phyloP scores from a whole-genome alignment of 2,797 vertebrate species.

The Xyrichtys novacula region DNA sequence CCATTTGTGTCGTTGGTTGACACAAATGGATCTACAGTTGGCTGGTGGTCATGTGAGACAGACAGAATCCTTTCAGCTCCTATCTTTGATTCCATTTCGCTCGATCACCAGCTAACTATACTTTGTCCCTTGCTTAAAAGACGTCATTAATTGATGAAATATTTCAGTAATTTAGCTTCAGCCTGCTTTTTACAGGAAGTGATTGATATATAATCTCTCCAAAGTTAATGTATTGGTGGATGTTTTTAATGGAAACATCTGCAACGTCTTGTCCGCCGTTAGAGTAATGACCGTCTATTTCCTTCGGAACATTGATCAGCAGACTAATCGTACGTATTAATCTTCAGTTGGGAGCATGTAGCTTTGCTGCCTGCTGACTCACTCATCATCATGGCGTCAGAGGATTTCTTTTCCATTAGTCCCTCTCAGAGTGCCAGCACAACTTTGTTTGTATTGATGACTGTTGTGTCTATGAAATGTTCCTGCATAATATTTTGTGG shows the following conservation, averaged over 20 bases:
- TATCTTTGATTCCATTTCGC: no score
- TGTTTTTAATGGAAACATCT: conserved; percentile 2
- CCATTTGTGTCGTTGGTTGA: no score
- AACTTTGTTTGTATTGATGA: conserved; percentile 11
- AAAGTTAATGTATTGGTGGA: background rate
- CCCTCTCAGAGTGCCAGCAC: background rate
- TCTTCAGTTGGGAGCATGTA: background rate
- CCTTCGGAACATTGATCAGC: background rate
- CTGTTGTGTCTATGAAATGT: background rate
- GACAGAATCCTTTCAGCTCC: no score
- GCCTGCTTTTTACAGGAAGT: background rate
- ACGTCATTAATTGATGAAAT: background rate
- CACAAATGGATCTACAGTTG: no score
- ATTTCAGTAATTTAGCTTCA: background rate
- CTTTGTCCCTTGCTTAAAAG: no score
- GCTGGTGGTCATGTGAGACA: no score
- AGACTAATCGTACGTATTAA: background rate
- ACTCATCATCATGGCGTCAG: background rate
- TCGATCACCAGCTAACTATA: no score
- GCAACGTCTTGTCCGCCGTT: background rate
- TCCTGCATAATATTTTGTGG: conserved; percentile 1
- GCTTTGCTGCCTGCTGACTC: conserved; percentile 6
- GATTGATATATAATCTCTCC: background rate
- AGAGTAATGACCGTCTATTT: background rate
- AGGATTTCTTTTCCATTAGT: conserved; percentile 2